Conservation (phyloP, 2,113 vertebrate species). For the Urocolius indicus region DNA sequence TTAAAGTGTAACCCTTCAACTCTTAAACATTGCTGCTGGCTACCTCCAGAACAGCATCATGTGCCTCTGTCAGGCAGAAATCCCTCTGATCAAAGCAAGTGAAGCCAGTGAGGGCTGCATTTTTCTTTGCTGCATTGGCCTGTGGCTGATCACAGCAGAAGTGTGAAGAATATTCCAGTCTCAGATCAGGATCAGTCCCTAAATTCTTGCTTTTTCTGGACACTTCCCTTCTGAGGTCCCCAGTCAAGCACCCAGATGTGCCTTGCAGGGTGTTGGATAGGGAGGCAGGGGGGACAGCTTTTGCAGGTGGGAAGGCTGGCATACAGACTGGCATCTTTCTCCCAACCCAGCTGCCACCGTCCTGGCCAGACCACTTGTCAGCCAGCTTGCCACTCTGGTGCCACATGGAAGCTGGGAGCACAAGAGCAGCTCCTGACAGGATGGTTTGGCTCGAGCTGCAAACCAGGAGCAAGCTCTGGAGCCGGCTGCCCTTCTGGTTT, state of each 20-base stretch:
- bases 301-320: not conserved
- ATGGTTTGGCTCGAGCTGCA: rapidly evolving
- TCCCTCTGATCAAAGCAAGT: not conserved
- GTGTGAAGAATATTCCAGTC: not conserved
- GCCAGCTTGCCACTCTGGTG: not conserved
- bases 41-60: not conserved
- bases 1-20: not conserved
- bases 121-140: not conserved
- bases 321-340: not conserved
- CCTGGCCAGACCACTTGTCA: not conserved
- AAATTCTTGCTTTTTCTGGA: not conserved
- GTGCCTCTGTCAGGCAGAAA: not conserved
- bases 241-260: not conserved
- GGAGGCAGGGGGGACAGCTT: not conserved
- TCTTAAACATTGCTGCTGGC: not conserved
- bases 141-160: not conserved
- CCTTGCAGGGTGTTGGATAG: not conserved
- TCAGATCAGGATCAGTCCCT: not conserved
- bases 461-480: not conserved
- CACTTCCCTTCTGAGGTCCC: not conserved
- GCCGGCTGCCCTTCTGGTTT: constrained; percentile 10
- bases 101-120: not conserved
- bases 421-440: not conserved
- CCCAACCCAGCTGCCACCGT: not conserved
- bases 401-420: not conserved